Evolutionary conservation across 2,888 invertebrate species (phyloP).

Genomic region (Mesorhabditis spiculigera): DNA sequence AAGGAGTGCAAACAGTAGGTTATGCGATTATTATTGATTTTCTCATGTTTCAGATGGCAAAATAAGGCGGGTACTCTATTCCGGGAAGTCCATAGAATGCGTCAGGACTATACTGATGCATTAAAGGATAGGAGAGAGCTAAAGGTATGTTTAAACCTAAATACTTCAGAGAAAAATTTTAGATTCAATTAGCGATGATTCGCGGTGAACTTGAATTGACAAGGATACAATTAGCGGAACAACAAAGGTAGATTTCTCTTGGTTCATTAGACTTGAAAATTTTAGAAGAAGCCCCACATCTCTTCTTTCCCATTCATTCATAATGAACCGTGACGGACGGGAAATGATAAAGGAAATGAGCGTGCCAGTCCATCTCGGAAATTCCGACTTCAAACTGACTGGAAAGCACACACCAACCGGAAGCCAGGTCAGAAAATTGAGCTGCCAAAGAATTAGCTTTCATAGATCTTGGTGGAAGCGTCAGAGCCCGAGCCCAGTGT

Average conservation of each 20-base stretch:
- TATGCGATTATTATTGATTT: background rate
- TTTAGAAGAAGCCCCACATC: conserved; percentile 1
- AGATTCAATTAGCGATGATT: conserved; percentile 44
- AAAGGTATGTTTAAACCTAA: conserved; percentile 9
- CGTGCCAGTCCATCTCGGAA: background rate
- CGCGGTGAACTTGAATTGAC: conserved; percentile 51
- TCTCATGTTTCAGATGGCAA: conserved; percentile 41
- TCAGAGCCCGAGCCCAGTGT: too few relatives aligned
- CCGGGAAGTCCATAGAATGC: conserved; percentile 45
- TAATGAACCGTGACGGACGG: background rate
- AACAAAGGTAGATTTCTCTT: background rate
- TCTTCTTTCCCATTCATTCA: background rate
- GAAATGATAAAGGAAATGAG: conserved; percentile 2
- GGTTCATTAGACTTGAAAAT: too few relatives aligned
- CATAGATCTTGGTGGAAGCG: too few relatives aligned
- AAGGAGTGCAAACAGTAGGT: conserved; percentile 3
- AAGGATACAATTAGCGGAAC: conserved; percentile 18
- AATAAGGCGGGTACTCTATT: conserved; percentile 49
- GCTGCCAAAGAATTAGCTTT: background rate
- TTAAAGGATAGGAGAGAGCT: conserved; percentile 30
- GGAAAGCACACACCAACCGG: background rate
- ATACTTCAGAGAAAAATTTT: conserved; percentile 12
- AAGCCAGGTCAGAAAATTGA: background rate
- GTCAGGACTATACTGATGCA: conserved; percentile 31
- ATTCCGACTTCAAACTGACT: background rate